These are phyloP conservation scores for Xanthostigma xanthostigma DNA, from an alignment of 2,888 invertebrate species.

Conservation along the genomic window DNA sequence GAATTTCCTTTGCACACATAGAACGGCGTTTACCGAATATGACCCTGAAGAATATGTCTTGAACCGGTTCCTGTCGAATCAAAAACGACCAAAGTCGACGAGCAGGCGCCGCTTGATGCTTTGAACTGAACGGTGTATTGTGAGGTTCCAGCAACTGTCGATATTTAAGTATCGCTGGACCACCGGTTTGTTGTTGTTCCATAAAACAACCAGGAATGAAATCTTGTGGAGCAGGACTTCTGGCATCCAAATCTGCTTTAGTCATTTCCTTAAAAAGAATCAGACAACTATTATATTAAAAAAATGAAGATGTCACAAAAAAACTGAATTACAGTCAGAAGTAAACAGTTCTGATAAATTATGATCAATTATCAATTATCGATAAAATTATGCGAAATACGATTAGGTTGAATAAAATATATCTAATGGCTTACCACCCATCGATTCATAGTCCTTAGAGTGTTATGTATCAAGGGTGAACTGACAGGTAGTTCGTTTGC, in stretches of 20 bases:
- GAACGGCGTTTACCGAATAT: constrained; percentile 74
- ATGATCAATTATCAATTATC: too few species aligned
- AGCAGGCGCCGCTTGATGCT: constrained; percentile 56
- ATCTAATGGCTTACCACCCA: constrained; percentile 67
- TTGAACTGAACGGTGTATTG: constrained; percentile 84
- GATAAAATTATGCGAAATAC: too few species aligned
- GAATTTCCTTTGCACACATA: constrained; percentile 34
- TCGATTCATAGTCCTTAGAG: constrained; percentile 67
- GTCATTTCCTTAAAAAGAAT: constrained; percentile 18
- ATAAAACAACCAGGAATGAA: constrained; percentile 86
- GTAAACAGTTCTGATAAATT: too few species aligned
- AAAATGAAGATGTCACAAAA: too few species aligned
- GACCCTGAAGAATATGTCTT: constrained; percentile 86
- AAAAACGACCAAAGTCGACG: constrained; percentile 85
- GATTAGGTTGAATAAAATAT: too few species aligned
- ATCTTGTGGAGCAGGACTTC: constrained; percentile 64
- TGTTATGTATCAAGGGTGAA: constrained; percentile 84
- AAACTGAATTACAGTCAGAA: too few species aligned
- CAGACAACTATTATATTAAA: background rate
- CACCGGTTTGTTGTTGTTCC: constrained; percentile 44
- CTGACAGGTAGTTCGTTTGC: constrained; percentile 72
- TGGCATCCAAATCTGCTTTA: constrained; percentile 59
- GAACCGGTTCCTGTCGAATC: constrained; percentile 81
- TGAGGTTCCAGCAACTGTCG: constrained; percentile 78
- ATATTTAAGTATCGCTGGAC: constrained; percentile 87